Evolutionary conservation across 2,888 invertebrate species (phyloP), one percentile per base, ranked within the genome.

Genomic region (Apotomis betuletana): DNA sequence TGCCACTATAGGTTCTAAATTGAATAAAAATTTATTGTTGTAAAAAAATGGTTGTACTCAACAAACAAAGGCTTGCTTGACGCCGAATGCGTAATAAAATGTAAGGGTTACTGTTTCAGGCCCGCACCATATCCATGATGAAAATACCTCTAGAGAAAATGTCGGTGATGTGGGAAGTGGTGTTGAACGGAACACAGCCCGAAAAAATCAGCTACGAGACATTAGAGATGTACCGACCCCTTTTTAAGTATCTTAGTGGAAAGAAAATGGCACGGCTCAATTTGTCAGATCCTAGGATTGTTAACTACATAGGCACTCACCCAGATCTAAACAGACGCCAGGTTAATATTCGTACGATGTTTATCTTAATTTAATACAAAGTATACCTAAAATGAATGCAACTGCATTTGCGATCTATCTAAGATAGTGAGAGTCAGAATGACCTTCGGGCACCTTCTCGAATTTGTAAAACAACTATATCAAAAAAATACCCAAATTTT

Each of bases 51-150:
- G 41, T 41, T 4, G 41, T n/a, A n/a, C n/a, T n/a, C n/a, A 6
- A 0, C 0, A 6, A 41, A 41, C 5, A 41, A 41, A 41, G 5
- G 0, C 41, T 41, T 6, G 41, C 41, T 41, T 6, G 41, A 5
- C 41, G 41, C 3, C 41, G 27, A 27, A 27, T 2, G 27, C 27
- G 41, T 41, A 41, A 41, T 41, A 41, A 41, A 41, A 1, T 6
- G 41, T 27, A 27, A 27, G 27, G 2, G 5, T 6, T 10, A 46
- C 5, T 62, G 12, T 61, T 65, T 12, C 74, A 92, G 92, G 85
- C 91, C 36, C 84, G 90, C 13, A 85, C 91, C 0, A 91, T 93
- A 82, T 80, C 92, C 2, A 92, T 92, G 91, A 87, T 93, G 90
- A 89, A 82, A 58, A 79, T 92, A 74, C 81, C 85, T 0, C 82